A percentile compares a stretch with the other conserved stretches of the same genome.
Evolutionary conservation across 23 tunicate genomes (phyloP).

Genomic region (Styela clava): DNA sequence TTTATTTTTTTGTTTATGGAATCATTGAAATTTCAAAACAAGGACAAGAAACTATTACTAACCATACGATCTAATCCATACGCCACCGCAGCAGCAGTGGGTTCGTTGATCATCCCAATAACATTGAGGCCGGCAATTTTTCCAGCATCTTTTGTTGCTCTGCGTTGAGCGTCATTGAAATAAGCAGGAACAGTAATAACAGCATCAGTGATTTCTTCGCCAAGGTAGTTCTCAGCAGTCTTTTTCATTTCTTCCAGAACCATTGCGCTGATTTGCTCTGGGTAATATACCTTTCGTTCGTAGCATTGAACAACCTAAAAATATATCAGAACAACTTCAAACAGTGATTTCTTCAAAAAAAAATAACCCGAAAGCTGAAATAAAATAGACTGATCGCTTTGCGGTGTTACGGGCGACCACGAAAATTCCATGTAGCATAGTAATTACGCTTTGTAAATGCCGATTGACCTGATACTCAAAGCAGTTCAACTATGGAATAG

Average conservation of each 20-base stretch:
- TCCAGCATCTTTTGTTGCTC: constrained; percentile 81
- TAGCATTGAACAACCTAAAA: not conserved
- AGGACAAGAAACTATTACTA: no score
- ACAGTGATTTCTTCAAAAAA: no score
- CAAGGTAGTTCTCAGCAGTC: not conserved
- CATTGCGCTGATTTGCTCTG: not conserved
- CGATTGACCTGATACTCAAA: no score
- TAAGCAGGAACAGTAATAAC: not conserved
- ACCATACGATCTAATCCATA: not conserved
- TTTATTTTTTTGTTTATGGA: no score
- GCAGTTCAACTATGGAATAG: no score
- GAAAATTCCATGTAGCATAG: no score
- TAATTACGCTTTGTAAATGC: no score
- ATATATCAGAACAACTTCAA: no score
- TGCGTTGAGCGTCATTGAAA: not conserved
- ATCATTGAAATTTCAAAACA: no score
- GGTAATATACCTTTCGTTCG: not conserved
- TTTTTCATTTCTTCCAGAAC: not conserved
- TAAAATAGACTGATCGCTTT: no score
- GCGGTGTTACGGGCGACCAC: no score
- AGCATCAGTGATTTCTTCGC: not conserved
- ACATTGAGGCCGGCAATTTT: constrained; percentile 77
- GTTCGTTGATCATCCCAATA: constrained; percentile 29
- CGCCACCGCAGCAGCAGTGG: not conserved
- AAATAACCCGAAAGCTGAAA: no score